These are phyloP conservation scores for Homarus americanus DNA, from an alignment of 1,140 invertebrate genomes.

Conservation along the genomic window DNA sequence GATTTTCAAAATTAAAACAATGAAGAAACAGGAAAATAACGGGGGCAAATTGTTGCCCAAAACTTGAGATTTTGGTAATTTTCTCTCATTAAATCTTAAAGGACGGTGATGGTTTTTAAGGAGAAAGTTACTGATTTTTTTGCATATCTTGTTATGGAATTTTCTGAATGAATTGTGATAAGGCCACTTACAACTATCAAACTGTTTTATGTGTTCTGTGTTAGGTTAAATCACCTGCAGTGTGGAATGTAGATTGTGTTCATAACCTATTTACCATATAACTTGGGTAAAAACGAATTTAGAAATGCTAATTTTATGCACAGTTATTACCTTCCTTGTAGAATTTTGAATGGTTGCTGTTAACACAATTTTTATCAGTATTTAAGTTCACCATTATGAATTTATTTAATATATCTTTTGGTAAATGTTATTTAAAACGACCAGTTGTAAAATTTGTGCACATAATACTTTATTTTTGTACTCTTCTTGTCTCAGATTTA, in stretches of 20 bases:
- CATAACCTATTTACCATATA: slow-evolving; percentile 14
- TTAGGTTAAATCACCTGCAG: slow-evolving; percentile 16
- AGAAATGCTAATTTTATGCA: slow-evolving; percentile 17
- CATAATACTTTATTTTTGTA: not conserved
- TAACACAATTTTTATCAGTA: slow-evolving; percentile 11
- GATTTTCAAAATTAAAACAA: too few relatives aligned
- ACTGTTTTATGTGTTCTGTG: slow-evolving; percentile 32
- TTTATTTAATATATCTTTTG: not conserved
- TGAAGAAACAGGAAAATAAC: too few relatives aligned
- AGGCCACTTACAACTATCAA: not conserved
- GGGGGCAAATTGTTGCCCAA: too few relatives aligned
- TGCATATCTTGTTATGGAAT: not conserved
- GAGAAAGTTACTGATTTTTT: not conserved
- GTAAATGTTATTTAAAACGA: not conserved
- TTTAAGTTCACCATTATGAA: not conserved
- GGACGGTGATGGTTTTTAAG: too few relatives aligned
- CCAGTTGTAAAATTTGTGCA: not conserved
- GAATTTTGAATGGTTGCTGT: slow-evolving; percentile 14
- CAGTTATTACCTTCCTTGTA: slow-evolving; percentile 7
- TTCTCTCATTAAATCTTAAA: too few relatives aligned
- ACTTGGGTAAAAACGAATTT: not conserved
- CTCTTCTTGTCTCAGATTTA: not conserved
- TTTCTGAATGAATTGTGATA: not conserved
- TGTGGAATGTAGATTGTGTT: slow-evolving; percentile 35
- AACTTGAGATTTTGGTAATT: too few relatives aligned